phyloP scores from a whole-genome alignment of 2,888 invertebrate genomes.

The Tachystola acroxantha region DNA sequence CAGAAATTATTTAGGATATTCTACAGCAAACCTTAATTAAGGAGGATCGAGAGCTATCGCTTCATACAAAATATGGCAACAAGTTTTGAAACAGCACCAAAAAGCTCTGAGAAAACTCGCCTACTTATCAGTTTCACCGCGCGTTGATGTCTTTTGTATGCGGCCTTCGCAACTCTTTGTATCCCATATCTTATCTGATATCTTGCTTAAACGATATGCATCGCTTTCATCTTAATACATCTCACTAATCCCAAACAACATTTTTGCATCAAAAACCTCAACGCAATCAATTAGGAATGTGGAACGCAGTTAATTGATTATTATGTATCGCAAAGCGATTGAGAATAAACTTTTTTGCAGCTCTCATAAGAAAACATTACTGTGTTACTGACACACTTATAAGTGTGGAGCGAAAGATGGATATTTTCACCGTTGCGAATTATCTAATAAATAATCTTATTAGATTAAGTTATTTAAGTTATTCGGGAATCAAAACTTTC shows the following conservation, averaged over 20 bases:
- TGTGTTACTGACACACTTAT: constrained; percentile 48
- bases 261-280: constrained; percentile 3
- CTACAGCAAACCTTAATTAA: no score
- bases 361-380: constrained; percentile 11
- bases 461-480: constrained; percentile 36
- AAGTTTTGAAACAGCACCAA: no score
- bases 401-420: constrained; percentile 21
- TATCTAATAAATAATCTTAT: constrained; percentile 40
- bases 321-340: constrained; percentile 10
- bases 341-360: constrained; percentile 8
- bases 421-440: constrained; percentile 43
- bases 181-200: constrained; percentile 38
- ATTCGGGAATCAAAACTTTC: constrained; percentile 34
- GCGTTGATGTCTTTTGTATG: constrained; percentile 71
- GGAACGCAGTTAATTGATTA: constrained; percentile 15
- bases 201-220: constrained; percentile 22
- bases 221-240: constrained; percentile 3
- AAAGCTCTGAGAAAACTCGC: constrained; percentile 21
- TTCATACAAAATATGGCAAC: no score
- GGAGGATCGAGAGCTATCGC: no score
- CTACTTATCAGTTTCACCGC: constrained; percentile 26
- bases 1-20: no score
- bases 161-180: constrained; percentile 25
- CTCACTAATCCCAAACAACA: constrained; percentile 14
- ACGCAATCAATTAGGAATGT: constrained; percentile 17